Percentiles rank a stretch among this genome's conserved stretches.
phyloP scores from a whole-genome alignment of 2,797 vertebrate species.

The Muscicapa comitata region DNA sequence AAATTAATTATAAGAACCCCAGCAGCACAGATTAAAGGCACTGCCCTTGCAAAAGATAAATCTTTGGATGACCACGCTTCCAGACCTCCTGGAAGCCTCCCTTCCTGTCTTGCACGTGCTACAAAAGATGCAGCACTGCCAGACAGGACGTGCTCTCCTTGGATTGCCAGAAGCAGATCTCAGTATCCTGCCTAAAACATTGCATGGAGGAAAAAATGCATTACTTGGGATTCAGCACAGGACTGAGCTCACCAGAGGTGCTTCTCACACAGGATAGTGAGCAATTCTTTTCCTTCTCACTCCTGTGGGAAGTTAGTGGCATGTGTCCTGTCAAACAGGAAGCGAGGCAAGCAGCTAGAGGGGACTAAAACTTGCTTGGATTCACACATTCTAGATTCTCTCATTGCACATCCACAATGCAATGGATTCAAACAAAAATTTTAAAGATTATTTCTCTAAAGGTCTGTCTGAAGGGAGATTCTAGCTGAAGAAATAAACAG shows the following conservation, averaged over 20 bases:
- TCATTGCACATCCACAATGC: accelerated
- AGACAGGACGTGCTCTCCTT: not conserved
- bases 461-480: not conserved
- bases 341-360: not conserved
- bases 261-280: not conserved
- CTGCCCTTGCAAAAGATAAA: not conserved
- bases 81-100: not conserved
- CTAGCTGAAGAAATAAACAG: not conserved
- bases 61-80: not conserved
- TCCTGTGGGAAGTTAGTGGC: not conserved
- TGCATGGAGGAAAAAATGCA: not conserved
- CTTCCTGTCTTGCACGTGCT: accelerated
- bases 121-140: not conserved
- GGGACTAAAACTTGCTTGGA: not conserved
- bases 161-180: not conserved
- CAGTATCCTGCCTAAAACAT: not conserved
- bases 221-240: not conserved
- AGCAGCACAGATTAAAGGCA: not conserved
- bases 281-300: not conserved
- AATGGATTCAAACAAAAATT: not conserved
- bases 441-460: not conserved
- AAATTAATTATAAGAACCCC: not conserved
- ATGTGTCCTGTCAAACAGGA: not conserved
- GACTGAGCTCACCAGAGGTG: not conserved
- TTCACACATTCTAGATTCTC: not conserved